phyloP scores from a whole-genome alignment of 2,113 vertebrate genomes.

The Cynocephalus volans region DNA sequence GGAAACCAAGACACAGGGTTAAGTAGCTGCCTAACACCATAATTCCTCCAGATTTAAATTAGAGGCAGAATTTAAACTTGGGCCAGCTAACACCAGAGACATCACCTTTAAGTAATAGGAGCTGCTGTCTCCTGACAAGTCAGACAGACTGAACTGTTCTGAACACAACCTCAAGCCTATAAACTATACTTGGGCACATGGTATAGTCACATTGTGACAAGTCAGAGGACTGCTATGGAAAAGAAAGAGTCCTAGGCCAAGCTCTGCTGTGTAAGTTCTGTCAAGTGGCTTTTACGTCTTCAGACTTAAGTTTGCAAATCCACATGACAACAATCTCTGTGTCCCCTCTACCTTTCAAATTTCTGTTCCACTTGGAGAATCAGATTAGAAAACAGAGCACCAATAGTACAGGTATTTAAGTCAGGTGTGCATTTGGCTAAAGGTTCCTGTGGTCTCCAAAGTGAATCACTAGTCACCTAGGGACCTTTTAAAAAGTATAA shows the following conservation, averaged over 20 bases:
- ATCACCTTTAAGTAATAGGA: not conserved
- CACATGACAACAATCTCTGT: not conserved
- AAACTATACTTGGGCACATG: not conserved
- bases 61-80: not conserved
- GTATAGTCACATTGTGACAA: not conserved
- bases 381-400: not conserved
- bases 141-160: not conserved
- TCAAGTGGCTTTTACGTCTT: not conserved
- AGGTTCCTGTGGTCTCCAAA: not conserved
- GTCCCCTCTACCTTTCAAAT: not conserved
- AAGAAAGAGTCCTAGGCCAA: not conserved
- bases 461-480: not conserved
- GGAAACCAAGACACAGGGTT: not conserved
- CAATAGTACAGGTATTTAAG: not conserved
- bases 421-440: not conserved
- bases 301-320: not conserved
- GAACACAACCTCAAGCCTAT: not conserved
- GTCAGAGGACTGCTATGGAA: fast-evolving
- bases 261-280: too few species aligned
- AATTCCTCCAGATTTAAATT: not conserved
- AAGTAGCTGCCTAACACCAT: not conserved
- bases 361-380: not conserved
- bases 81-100: not conserved
- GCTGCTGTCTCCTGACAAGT: not conserved
- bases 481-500: not conserved